Base-by-base conservation (phyloP, 2,113 vertebrate species). In the Ictalurus furcatus region DNA sequence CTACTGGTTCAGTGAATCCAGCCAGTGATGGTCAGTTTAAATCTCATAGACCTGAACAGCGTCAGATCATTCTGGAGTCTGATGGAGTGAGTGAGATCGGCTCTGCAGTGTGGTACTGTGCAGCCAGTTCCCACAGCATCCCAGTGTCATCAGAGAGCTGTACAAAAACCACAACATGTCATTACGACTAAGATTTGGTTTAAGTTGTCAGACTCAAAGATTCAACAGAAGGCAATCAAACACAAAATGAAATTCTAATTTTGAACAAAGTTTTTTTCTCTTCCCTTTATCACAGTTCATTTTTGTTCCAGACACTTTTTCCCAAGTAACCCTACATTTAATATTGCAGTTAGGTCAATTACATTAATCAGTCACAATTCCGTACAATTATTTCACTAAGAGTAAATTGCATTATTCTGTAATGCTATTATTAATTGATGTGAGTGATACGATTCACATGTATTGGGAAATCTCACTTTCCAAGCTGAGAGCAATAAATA, bases 141-240 rank as follows among this genome's bases (percentile, higher is more conserved):
- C 48, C 48, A 52, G 13, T 56, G 54, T 56, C 54, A 56, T 76
- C 48, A 81, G 44, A 84, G 40, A 12, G 61, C 88, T 74, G 69
- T 86, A 90, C 88, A 90, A 88, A 67, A 87, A 92, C 87, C 78
- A 67, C 67, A 67, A 34, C 63, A 40, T 73, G 21, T 23, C 1
- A 4, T 52, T 48, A 2, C 14, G 23, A 9, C 48, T 44, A 25
- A 48, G 19, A 12, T 76, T 76, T 48, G 21, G 21, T 23, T 44
- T 44, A 5, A 1, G 28, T 28, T 65, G 25, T 28, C 9, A 65
- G 23, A 65, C 63, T n/a, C 23, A 54, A 63, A 63, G 56, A 58
- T 58, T 61, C 58, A 59, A 59, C 58, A 59, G 17, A 19, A 59
- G 58, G 58, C 4, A 61, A 6, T 0, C 4, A 61, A 61, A 61